Base-by-base conservation (phyloP, 2,113 vertebrate species). In the Scalopus aquaticus region DNA sequence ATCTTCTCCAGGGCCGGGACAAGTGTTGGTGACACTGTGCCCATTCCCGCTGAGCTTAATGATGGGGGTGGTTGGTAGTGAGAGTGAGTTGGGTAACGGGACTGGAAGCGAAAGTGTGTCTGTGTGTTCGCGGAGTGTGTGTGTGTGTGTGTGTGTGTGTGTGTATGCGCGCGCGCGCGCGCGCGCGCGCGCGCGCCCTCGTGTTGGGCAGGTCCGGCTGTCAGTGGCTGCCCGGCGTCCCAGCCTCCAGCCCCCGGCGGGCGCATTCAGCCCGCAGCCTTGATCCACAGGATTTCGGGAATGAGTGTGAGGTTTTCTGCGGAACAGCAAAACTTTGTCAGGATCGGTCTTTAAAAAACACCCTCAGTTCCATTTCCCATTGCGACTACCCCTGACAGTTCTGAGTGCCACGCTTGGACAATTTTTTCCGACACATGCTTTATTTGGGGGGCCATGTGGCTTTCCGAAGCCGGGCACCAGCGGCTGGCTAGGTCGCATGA, bases 61-160 rank as follows among this genome's bases (percentile, higher is more conserved):
- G 77, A 82, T 78, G 89, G 79, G 92, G 92, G 91, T 95, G 93
- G 89, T 49, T 89, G 93, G 73, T 67, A 97, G 97, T 96, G 95
- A 97, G 96, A 97, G 97, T 97, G 93, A 96, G 72, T 17, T 84
- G 80, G 90, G 93, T 95, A 90, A 90, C 87, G 77, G 49, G 74
- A 64, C 70, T 94, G 82, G 96, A 95, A 97, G 93, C 54, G 97
- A 96, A 97, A 97, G 94, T 96, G 90, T 90, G 78, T 72, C 54
- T 69, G 54, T 81, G 82, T 77, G 76, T 87, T 54, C 60, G 70
- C 60, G 32, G 67, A n/a, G 62, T 62, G 56, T 56, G 19, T 20
- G 22, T 56, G 7, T 65, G 86, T 54, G 87, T 80, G 81, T 73
- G 89, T 79, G 42, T 64, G 44, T 72, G 64, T 49, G 60, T 35